Percentiles rank a stretch among this genome's conserved stretches.
Evolutionary conservation across 2,888 invertebrate genomes (phyloP).

Genomic region (Standfussiana lucernea): DNA sequence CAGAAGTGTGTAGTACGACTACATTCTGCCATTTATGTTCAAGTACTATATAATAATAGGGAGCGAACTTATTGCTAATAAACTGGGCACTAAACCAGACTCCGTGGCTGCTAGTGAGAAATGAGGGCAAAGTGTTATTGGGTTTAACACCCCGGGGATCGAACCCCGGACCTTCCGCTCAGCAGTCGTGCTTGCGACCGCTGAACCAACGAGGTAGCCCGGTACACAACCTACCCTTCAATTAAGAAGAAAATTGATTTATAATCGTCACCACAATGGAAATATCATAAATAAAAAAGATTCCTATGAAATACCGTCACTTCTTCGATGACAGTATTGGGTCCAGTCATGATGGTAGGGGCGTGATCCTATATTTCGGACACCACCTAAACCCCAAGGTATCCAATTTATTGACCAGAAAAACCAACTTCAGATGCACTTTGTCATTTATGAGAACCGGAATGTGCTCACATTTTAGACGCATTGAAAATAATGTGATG

Average conservation of each 20-base stretch:
- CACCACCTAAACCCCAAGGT: not conserved
- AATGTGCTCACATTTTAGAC: not conserved
- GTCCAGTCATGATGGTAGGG: not conserved
- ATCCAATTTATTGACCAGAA: not conserved
- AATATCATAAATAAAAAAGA: not conserved
- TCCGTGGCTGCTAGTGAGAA: not conserved
- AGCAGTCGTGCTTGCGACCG: not conserved
- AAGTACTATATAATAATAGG: not conserved
- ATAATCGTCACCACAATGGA: not conserved
- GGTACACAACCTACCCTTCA: not conserved
- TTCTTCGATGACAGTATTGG: not conserved
- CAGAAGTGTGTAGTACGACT: no score
- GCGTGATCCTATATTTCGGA: not conserved
- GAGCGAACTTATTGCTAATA: not conserved
- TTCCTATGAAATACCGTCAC: no score
- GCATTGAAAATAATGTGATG: not conserved
- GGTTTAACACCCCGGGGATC: not conserved
- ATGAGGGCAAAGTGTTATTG: no score
- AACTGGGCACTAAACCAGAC: rapidly evolving
- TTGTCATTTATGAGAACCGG: not conserved
- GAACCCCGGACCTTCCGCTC: not conserved
- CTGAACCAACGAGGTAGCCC: not conserved
- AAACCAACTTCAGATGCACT: not conserved
- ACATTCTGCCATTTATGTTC: not conserved
- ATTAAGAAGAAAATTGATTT: not conserved